Conservation (phyloP, 2,113 vertebrate species). For the Podilymbus podiceps region DNA sequence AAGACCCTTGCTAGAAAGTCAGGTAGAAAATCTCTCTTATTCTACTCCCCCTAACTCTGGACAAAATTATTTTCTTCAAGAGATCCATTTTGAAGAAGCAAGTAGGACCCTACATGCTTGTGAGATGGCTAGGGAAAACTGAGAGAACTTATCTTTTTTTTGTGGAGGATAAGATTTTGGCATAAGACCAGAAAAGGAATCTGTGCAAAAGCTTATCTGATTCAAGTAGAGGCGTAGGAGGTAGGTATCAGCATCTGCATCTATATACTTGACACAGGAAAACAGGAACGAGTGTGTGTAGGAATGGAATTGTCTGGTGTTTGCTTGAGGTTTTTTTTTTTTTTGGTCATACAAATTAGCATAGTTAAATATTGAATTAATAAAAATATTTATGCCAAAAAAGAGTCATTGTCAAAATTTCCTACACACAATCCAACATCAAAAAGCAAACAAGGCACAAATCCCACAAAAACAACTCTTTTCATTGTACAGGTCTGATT, state of each 20-base stretch:
- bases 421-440: conserved; percentile 2
- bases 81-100: background rate
- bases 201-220: conserved; percentile 3
- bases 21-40: background rate
- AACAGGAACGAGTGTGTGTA: background rate
- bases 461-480: background rate
- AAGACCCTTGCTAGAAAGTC: background rate
- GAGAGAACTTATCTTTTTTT: background rate
- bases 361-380: conserved; percentile 37
- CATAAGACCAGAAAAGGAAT: background rate
- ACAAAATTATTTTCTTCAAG: background rate
- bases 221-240: background rate
- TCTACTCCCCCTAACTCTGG: background rate
- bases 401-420: conserved; percentile 34
- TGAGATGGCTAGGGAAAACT: background rate
- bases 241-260: background rate
- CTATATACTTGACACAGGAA: background rate
- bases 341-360: conserved; percentile 27
- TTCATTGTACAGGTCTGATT: background rate
- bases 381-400: background rate
- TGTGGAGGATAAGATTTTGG: background rate
- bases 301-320: conserved; percentile 15
- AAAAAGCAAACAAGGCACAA: conserved; percentile 32
- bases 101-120: background rate
- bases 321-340: background rate